Base-by-base conservation (phyloP, 1,140 invertebrate species). In the Galleria mellonella region DNA sequence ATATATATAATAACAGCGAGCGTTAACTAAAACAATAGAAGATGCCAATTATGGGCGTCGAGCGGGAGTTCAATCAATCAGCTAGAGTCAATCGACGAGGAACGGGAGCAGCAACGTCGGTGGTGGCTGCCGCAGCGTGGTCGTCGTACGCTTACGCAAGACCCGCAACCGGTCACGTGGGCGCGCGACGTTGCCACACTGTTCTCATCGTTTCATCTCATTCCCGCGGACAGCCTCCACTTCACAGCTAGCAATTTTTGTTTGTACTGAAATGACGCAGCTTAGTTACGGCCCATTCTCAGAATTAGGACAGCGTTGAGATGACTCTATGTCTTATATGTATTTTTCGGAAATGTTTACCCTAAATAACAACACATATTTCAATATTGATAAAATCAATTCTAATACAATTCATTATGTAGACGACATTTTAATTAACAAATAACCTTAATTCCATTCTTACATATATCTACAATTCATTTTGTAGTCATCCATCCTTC, bases 131-230 rank as follows among this genome's bases (percentile, higher is more conserved):
- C 55, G 58, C 61, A 54, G 51, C 61, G 69, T 76, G 69, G 67
- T 74, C 66, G 72, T 75, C 71, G 72, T 73, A 79, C 72, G 73
- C 75, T 84, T 85, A 85, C 82, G 78, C 73, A 85, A 83, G 74
- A 83, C 57, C 60, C 66, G 73, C 62, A 68, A 58, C 65, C 67
- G 60, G 69, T 84, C 76, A 84, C 78, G 76, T 84, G 81, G 78
- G 56, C 56, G 43, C 36, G 78, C 76, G 70, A 53, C 63, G 82
- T 83, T 85, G 82, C 78, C 81, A 59, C 57, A 60, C 52, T 55
- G 71, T 48, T 47, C 63, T 44, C 36, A 42, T 63, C 50, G 54
- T 46, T 15, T 56, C 60, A 56, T 84, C 76, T 70, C 72, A 54
- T 52, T 82, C 70, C 60, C 44, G 54, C 74, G 59, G 61, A 58